These are phyloP conservation scores for Euproctis similis DNA, from an alignment of 2,888 invertebrate genomes.

Conservation along the genomic window DNA sequence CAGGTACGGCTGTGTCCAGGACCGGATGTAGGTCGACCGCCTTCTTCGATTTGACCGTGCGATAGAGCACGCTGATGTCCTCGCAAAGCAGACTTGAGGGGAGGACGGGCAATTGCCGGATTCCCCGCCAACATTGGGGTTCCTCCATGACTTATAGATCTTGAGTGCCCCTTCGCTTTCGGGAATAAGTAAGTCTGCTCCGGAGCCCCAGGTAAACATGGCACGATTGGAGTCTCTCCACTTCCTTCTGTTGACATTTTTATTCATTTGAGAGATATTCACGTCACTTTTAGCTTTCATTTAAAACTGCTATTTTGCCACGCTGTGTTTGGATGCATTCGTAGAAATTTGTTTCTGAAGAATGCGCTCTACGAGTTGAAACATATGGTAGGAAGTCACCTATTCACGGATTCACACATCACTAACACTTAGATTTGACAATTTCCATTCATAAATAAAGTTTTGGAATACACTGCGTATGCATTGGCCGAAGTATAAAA, in stretches of 20 bases:
- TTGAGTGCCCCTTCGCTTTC: conserved; percentile 80
- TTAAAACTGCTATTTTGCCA: conserved; percentile 50
- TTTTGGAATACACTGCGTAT: conserved; percentile 22
- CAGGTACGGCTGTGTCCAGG: conserved; percentile 87
- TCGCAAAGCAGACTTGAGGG: conserved; percentile 82
- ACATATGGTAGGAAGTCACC: conserved; percentile 69
- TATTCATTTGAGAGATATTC: conserved; percentile 75
- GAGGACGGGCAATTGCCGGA: conserved; percentile 76
- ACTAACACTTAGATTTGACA: conserved; percentile 38
- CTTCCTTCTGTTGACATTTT: conserved; percentile 81
- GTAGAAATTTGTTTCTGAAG: conserved; percentile 23
- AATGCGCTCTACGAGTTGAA: conserved; percentile 45
- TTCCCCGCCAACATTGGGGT: conserved; percentile 65
- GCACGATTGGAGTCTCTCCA: conserved; percentile 73
- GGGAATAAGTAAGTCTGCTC: conserved; percentile 73
- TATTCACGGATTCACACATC: conserved; percentile 60
- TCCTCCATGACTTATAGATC: conserved; percentile 91
- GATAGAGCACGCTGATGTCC: conserved; percentile 91
- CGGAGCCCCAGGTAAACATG: conserved; percentile 68
- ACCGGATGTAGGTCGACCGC: conserved; percentile 43
- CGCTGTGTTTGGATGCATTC: conserved; percentile 33
- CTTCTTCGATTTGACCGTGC: conserved; percentile 89
- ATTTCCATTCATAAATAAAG: conserved; percentile 27
- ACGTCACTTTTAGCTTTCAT: conserved; percentile 58
- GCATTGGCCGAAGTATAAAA: conserved; percentile 26